A percentile compares a stretch with the other conserved stretches of the same genome.
phyloP scores from a whole-genome alignment of 2,888 invertebrate genomes.

The Xestia sexstrigata region DNA sequence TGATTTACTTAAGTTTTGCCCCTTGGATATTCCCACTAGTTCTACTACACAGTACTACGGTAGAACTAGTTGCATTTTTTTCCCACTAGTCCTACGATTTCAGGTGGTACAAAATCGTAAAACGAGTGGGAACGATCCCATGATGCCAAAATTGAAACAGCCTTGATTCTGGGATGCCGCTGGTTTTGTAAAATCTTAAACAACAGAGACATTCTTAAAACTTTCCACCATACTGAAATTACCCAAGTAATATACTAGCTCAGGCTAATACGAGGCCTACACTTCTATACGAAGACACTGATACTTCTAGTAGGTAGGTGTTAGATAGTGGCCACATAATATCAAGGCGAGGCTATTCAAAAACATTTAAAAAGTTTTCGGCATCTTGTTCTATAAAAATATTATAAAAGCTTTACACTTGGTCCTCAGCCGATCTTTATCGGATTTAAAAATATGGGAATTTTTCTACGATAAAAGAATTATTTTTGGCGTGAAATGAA shows the following conservation, averaged over 20 bases:
- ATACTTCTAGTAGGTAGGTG: too few species aligned
- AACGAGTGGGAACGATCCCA: too few species aligned
- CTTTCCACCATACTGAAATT: conserved; percentile 7
- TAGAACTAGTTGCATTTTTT: too few species aligned
- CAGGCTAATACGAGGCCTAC: conserved; percentile 13
- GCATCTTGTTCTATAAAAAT: neutral
- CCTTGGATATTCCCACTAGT: too few species aligned
- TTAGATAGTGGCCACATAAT: neutral
- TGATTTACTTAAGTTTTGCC: too few species aligned
- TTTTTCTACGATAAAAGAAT: neutral
- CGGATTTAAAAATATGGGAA: neutral
- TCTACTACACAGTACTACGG: too few species aligned
- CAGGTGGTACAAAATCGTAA: too few species aligned
- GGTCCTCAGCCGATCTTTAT: neutral
- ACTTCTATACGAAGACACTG: too few species aligned
- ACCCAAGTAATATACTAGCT: conserved; percentile 16
- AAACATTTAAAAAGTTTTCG: neutral
- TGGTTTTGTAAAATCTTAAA: conserved; percentile 2
- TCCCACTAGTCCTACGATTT: too few species aligned
- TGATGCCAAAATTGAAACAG: neutral
- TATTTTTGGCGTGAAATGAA: neutral
- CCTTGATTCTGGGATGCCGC: neutral
- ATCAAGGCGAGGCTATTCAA: neutral
- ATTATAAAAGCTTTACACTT: neutral
- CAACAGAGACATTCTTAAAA: conserved; percentile 3